phyloP scores from a whole-genome alignment of 2,888 invertebrate species.

The Stictocephala bisonia region DNA sequence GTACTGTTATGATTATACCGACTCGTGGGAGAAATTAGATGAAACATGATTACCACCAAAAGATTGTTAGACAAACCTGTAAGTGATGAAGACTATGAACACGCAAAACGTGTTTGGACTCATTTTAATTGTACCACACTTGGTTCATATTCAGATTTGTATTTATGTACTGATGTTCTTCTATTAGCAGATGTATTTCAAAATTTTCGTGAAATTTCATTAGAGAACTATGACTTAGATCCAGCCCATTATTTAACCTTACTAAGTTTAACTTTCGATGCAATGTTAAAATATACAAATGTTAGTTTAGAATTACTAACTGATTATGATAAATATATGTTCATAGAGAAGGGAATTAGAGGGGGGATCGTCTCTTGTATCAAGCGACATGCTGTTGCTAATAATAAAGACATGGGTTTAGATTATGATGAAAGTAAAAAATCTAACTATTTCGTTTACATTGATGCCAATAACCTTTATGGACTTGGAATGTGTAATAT shows the following conservation, averaged over 20 bases:
- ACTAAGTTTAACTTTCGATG: constrained; percentile 62
- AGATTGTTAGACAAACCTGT: constrained; percentile 39
- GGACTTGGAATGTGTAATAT: constrained; percentile 61
- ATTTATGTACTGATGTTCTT: constrained; percentile 60
- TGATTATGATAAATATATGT: constrained; percentile 56
- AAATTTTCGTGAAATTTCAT: constrained; percentile 59
- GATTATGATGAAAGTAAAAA: constrained; percentile 55
- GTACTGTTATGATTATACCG: constrained; percentile 57
- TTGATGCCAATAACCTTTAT: constrained; percentile 63
- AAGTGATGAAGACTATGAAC: constrained; percentile 55
- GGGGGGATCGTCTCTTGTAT: constrained; percentile 57
- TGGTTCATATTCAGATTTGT: constrained; percentile 59
- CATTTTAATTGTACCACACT: constrained; percentile 57
- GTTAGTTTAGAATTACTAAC: constrained; percentile 60
- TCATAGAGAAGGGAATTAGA: constrained; percentile 56
- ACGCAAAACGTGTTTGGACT: constrained; percentile 59
- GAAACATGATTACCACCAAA: constrained; percentile 55
- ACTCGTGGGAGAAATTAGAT: constrained; percentile 39
- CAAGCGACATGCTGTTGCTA: constrained; percentile 58
- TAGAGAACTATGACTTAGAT: constrained; percentile 59
- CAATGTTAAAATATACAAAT: constrained; percentile 61
- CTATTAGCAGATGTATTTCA: constrained; percentile 61
- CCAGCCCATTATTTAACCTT: constrained; percentile 61
- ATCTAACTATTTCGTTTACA: constrained; percentile 59
- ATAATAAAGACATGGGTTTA: constrained; percentile 58